Percentiles rank a stretch among this genome's conserved stretches.
These are phyloP conservation scores for Drosophila incognita DNA, from an alignment of 2,888 invertebrate genomes.

Conservation along the genomic window DNA sequence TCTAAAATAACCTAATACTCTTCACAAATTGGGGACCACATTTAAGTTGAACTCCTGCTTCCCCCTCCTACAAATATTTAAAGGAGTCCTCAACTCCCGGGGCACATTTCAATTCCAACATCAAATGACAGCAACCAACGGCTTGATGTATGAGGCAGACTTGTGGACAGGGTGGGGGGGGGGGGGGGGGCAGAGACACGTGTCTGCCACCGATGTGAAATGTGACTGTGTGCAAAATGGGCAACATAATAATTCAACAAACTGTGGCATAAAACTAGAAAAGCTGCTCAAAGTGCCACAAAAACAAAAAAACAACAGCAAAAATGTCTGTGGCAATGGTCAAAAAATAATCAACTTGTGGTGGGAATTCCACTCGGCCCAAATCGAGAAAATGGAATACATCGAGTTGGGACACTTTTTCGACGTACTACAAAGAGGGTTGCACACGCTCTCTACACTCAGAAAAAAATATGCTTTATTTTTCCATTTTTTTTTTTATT, in stretches of 20 bases:
- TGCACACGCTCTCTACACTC: background rate
- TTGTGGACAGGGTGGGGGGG: constrained; percentile 2
- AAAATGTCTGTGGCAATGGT: constrained; percentile 38
- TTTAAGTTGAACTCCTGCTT: background rate
- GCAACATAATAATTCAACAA: constrained; percentile 63
- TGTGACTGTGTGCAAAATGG: constrained; percentile 46
- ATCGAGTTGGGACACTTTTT: constrained; percentile 36
- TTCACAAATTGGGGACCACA: constrained; percentile 24
- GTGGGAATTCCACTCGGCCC: background rate
- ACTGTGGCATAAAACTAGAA: constrained; percentile 21
- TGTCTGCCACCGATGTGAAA: constrained; percentile 41
- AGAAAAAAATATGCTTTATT: background rate
- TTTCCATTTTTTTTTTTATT: background rate
- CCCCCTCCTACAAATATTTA: background rate
- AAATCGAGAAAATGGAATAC: constrained; percentile 32
- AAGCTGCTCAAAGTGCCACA: constrained; percentile 30
- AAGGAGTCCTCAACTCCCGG: constrained; percentile 36
- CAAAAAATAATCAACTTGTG: constrained; percentile 66
- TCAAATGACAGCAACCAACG: constrained; percentile 52
- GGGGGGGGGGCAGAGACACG: constrained; percentile 49
- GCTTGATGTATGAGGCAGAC: constrained; percentile 51
- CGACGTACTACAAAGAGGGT: constrained; percentile 29
- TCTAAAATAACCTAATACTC: constrained; percentile 26
- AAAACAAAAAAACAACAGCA: constrained; percentile 7
- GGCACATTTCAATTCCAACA: constrained; percentile 72